Percentiles rank a stretch among this genome's conserved stretches.
phyloP scores from a whole-genome alignment of 2,888 invertebrate genomes.

The Sthenelais limicola region DNA sequence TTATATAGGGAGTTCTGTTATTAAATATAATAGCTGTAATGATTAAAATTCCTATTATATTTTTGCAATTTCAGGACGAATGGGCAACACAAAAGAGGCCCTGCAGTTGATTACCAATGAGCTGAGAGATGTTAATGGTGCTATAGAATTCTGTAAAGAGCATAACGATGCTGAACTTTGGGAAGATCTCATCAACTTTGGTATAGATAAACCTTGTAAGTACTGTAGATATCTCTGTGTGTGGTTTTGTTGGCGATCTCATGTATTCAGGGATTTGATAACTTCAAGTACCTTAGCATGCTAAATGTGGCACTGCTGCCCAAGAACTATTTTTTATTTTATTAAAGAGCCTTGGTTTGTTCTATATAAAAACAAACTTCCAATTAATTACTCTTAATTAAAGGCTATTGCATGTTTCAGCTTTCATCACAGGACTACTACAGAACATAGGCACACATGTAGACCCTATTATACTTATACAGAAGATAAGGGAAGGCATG shows the following conservation, averaged over 20 bases:
- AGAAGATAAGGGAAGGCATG: conserved; percentile 84
- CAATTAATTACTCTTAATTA: not conserved
- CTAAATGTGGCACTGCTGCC: no score
- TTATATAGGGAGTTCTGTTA: no score
- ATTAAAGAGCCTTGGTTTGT: no score
- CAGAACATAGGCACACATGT: conserved; percentile 88
- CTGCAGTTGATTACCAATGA: conserved; percentile 88
- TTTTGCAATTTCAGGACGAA: conserved; percentile 75
- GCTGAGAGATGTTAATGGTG: conserved; percentile 90
- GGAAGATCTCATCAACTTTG: conserved; percentile 89
- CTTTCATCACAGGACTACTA: conserved; percentile 80
- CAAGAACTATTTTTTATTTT: no score
- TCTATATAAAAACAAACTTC: not conserved
- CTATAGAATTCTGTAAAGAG: conserved; percentile 96
- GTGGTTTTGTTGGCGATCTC: no score
- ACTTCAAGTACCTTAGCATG: no score
- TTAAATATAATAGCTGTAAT: no score
- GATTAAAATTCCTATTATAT: no score
- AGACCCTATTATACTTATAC: conserved; percentile 85
- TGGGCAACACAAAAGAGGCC: conserved; percentile 93
- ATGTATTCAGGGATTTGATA: no score
- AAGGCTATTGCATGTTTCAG: no score
- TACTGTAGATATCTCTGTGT: no score
- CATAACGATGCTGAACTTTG: conserved; percentile 95
- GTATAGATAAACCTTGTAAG: conserved; percentile 86